A percentile compares a stretch with the other conserved stretches of the same genome.
phyloP scores from a whole-genome alignment of 2,888 invertebrate species.

The Drosophila affinis region DNA sequence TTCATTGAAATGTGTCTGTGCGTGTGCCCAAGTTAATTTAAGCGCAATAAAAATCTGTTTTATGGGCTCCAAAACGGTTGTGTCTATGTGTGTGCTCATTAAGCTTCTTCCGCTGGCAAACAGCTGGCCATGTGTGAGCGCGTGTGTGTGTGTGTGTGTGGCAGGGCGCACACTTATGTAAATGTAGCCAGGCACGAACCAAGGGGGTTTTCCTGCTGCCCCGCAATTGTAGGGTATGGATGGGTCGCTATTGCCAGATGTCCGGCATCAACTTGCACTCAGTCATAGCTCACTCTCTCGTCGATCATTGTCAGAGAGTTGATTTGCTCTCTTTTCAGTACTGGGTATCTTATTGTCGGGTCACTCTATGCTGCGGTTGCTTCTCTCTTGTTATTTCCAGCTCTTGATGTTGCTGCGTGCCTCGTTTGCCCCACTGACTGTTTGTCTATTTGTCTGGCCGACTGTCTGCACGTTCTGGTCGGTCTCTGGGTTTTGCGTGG shows the following conservation, averaged over 20 bases:
- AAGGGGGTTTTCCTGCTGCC: constrained; percentile 24
- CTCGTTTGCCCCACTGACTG: constrained; percentile 7
- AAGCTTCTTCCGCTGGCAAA: constrained; percentile 71
- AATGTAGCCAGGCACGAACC: constrained; percentile 56
- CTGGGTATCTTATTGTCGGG: background rate
- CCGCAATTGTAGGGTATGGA: background rate
- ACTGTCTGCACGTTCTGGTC: constrained; percentile 71
- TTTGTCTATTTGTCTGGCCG: constrained; percentile 54
- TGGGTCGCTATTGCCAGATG: no score
- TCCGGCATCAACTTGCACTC: no score
- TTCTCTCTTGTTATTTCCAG: constrained; percentile 32
- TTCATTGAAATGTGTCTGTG: constrained; percentile 46
- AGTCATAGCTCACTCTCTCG: background rate
- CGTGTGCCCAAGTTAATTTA: constrained; percentile 62
- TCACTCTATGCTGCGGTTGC: constrained; percentile 5
- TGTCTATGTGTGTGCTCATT: constrained; percentile 65
- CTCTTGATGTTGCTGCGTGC: constrained; percentile 29
- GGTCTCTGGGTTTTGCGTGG: constrained; percentile 51
- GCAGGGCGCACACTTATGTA: constrained; percentile 72
- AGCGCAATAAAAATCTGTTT: constrained; percentile 74
- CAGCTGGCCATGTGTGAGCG: constrained; percentile 44
- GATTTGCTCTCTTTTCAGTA: background rate
- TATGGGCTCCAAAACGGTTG: constrained; percentile 45
- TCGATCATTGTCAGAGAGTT: no score
- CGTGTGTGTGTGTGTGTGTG: constrained; percentile 8